Conservation (phyloP, 2,113 vertebrate genomes). For the Hippocampus comes region DNA sequence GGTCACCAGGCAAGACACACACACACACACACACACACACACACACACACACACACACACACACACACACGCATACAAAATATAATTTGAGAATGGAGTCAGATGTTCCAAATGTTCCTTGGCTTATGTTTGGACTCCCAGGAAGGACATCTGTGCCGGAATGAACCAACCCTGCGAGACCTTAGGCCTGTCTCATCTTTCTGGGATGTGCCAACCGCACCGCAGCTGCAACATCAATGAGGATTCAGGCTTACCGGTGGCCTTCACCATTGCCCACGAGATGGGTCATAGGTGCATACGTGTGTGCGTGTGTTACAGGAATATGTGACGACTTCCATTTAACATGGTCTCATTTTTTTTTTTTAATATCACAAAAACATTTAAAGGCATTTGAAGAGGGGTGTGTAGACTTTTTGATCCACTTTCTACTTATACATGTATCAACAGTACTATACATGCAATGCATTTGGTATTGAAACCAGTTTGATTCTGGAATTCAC, state of each 20-base stretch:
- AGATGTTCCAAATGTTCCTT: not conserved
- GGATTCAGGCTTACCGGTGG: slow-evolving; percentile 91
- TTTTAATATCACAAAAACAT: no score
- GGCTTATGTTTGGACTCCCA: slow-evolving; percentile 37
- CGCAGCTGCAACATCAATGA: slow-evolving; percentile 98
- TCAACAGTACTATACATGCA: no score
- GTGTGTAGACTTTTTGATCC: no score
- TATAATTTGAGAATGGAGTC: not conserved
- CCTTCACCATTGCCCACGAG: slow-evolving; percentile 95
- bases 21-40: not conserved
- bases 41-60: not conserved
- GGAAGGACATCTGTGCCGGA: slow-evolving; percentile 94
- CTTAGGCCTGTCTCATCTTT: slow-evolving; percentile 93
- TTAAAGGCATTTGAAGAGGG: no score
- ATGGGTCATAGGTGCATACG: slow-evolving; percentile 89
- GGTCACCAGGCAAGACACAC: slow-evolving; percentile 80
- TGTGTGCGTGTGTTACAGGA: slow-evolving; percentile 13
- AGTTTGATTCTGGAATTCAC: no score
- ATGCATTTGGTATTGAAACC: no score
- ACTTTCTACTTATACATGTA: no score
- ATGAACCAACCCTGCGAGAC: slow-evolving; percentile 93
- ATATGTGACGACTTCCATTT: no score
- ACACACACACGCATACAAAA: not conserved
- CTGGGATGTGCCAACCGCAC: slow-evolving; percentile 94
- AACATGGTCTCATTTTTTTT: no score